Base-by-base conservation (phyloP, 2,113 vertebrate genomes). In the Odocoileus virginianus region DNA sequence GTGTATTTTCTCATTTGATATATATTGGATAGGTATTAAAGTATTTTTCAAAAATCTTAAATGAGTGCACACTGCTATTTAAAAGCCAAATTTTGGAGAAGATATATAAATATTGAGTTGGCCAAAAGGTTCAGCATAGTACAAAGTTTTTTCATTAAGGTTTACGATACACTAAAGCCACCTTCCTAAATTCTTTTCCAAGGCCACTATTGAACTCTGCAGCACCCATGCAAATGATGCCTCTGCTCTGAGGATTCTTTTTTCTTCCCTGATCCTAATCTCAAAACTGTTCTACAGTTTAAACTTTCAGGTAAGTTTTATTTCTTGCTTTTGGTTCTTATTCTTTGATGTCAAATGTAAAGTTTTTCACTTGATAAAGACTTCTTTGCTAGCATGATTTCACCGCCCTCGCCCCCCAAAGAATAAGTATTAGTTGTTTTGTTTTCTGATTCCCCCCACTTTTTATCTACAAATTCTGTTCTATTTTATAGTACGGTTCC, bases 261-360 rank as follows among this genome's bases (percentile, higher is more conserved):
- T 99, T 98, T 99, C 99, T 74, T 99, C 99, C 7, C 99, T 99
- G 89, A 99, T 99, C 28, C 98, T 99, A 91, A 99, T 99, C 98
- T 99, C 99, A 30, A 99, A 99, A 98, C 99, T 99, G 67, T 99
- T 99, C 98, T 99, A 99, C 98, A 99, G 99, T 98, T 99, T 99
- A 97, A 99, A 99, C 98, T 99, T 99, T 96, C 99, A 99, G 99
- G 99, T 99, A 98, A 98, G 98, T 95, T 79, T 67, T 86, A 30
- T 76, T 86, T 94, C 19, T 96, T 82, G 19, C 2, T 90, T 95
- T 89, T 79, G 9, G 19, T 95, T 93, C 28, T 52, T 90, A 50
- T 15, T 61, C 43, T 92, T 52, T 85, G 15, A 57, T 92, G 17
- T 85, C 55, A 87, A 16, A 67, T 84, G 55, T 13, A 16, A 2